Evolutionary conservation across 2,797 vertebrate species (phyloP).

Genomic region (Cyprinella venusta): DNA sequence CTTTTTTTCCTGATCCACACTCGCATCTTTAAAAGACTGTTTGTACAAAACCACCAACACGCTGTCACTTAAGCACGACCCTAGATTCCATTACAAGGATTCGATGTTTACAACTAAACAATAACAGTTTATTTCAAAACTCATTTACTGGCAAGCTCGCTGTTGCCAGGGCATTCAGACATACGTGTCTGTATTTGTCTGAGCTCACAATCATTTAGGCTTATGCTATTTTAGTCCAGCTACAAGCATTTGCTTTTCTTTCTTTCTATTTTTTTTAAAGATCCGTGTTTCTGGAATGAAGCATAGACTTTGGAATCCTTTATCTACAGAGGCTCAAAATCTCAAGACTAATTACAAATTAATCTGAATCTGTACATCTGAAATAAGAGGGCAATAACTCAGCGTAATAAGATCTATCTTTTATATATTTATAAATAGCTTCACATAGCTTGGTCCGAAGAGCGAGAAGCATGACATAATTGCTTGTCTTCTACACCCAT

Average conservation of each 20-base stretch:
- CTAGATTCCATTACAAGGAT: conserved; percentile 65
- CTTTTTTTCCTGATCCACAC: conserved; percentile 15
- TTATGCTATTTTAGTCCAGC: conserved; percentile 83
- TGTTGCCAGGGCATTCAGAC: conserved; percentile 77
- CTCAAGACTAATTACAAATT: conserved; percentile 89
- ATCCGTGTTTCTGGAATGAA: conserved; percentile 80
- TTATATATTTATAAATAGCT: conserved; percentile 82
- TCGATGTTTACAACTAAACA: conserved; percentile 75
- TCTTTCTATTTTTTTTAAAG: conserved; percentile 78
- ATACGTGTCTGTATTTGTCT: conserved; percentile 81
- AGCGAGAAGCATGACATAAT: conserved; percentile 78
- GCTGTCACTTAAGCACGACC: conserved; percentile 61
- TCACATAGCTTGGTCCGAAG: conserved; percentile 66
- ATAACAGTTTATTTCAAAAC: conserved; percentile 81
- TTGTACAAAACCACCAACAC: conserved; percentile 57
- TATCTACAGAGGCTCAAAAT: conserved; percentile 86
- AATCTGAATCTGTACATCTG: conserved; percentile 86
- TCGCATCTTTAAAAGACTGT: conserved; percentile 53
- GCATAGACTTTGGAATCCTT: conserved; percentile 81
- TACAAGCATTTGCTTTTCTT: conserved; percentile 67
- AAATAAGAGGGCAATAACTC: conserved; percentile 81
- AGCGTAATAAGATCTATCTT: conserved; percentile 78
- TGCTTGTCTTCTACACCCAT: conserved; percentile 78
- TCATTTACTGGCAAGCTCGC: conserved; percentile 77
- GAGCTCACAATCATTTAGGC: conserved; percentile 80